Evolutionary conservation across 2,797 vertebrate species (phyloP), one percentile per base, ranked within the genome.

Genomic region (Pseudochromis fuscus): DNA sequence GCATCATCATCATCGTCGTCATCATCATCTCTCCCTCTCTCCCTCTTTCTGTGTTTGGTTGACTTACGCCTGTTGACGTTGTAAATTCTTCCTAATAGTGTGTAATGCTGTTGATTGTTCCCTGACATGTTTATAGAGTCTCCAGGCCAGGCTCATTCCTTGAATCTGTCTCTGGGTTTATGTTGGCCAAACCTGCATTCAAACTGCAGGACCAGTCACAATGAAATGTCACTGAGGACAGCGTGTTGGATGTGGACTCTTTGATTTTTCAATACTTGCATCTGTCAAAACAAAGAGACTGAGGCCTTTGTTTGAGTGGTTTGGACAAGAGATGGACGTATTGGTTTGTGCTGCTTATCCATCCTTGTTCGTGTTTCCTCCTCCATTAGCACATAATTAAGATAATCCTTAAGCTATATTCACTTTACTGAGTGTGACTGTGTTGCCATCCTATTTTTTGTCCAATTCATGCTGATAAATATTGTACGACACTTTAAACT

Each of bases 1-100:
- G 16, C 40, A n/a, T n/a, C n/a, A n/a, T n/a, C n/a, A n/a, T n/a
- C n/a, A n/a, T n/a, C n/a, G n/a, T n/a, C n/a, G n/a, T n/a, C n/a
- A n/a, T n/a, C n/a, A n/a, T n/a, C n/a, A n/a, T n/a, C 18, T 37
- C 21, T 61, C 53, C 49, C 24, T 35, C 31, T 23, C 5, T 30
- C 7, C 40, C 6, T 7, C 19, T 45, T 3, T 46, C 15, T 73
- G 7, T 72, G 16, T 37, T n/a, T 44, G 24, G 11, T 25, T 73
- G 67, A 67, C 5, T 3, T 59, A 61, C 7, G 62, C 25, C 52
- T 74, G 65, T 66, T 61, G 51, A 52, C 38, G 65, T 5, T 85
- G 46, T 84, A 87, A 79, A 83, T 80, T 85, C 68, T 67, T 75
- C 16, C 31, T 79, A 76, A 86, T 69, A 56, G 72, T 77, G 80